Evolutionary conservation across 2,113 vertebrate genomes (phyloP).

Genomic region (Alexandromys fortis): DNA sequence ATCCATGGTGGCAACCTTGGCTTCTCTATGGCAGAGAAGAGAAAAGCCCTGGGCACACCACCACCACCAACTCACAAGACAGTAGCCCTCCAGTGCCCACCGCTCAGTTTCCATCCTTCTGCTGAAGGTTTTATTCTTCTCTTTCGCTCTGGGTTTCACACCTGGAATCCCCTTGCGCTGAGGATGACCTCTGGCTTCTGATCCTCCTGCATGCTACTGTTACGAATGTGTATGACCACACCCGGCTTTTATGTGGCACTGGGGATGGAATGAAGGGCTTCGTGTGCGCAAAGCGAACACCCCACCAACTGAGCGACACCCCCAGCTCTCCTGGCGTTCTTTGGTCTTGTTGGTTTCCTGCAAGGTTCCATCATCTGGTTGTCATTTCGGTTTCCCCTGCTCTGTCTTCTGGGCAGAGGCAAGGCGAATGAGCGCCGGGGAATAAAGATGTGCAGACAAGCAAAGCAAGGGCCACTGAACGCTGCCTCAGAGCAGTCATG

Average conservation of each 20-base stretch:
- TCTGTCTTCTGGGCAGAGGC: background rate
- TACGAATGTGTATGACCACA: fast-evolving
- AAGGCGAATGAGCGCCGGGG: background rate
- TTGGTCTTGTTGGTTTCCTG: background rate
- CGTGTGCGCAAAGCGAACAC: background rate
- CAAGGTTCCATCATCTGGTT: background rate
- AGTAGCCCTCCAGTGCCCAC: background rate
- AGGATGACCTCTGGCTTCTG: background rate
- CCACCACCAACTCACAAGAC: background rate
- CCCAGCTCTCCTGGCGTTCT: background rate
- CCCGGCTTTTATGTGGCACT: no score
- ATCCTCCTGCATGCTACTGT: no score
- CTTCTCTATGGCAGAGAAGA: background rate
- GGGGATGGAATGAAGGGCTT: background rate
- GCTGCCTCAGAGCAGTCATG: background rate
- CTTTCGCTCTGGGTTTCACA: no score
- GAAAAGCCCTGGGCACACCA: background rate
- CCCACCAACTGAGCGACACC: background rate
- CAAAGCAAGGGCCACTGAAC: background rate
- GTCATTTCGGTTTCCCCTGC: background rate
- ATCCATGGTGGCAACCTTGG: background rate
- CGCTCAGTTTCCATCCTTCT: background rate
- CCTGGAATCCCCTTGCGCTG: background rate
- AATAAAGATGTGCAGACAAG: background rate
- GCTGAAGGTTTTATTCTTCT: background rate